Base-by-base conservation (phyloP, 2,888 invertebrate species). In the Harpagoxenus sublaevis region DNA sequence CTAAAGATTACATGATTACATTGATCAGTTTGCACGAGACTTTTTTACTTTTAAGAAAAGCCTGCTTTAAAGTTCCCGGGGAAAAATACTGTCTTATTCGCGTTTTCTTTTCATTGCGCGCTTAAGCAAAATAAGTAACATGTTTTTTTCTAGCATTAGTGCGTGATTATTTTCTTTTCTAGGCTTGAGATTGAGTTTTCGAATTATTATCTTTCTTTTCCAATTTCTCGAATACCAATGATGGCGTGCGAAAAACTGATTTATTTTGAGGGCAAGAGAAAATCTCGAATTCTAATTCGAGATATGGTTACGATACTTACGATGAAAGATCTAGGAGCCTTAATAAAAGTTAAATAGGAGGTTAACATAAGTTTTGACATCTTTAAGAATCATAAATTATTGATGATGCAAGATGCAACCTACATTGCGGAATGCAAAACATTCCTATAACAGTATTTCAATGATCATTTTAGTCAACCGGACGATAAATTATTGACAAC, bases 1-100 rank as follows among this genome's bases (percentile, higher is more conserved):
- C 12, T 5, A 23, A 81, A 51, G 48, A 53, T 68, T 68, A 63
- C 39, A 28, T 62, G 53, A 35, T 75, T 35, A 23, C 9, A 18
- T 51, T 51, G 23, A 39, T 62, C 15, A 42, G 42, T 62, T 45
- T 15, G 45, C 62, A n/a, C 23, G 23, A 3, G n/a, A 74, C 3
- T 48, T 5, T 62, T 35, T 15, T 35, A 12, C 31, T 35, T 42
- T 45, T 60, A 23, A 77, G 53, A 31, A 42, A 42, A 39, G 18
- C 8, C 12, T 23, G 3, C 8, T 55, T 42, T 2, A 31, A 66
- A 31, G 31, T 8, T 53, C 31, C 42, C 3, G 23, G 2, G 5
- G 10, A 51, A 66, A 66, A 51, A 45, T 48, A 48, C 18, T 10
- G 8, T 28, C 48, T 74, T 10, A 23, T 28, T 73, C 1, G 23